Conservation (phyloP, 2,888 invertebrate species). For the Dolichomitus sp. region DNA sequence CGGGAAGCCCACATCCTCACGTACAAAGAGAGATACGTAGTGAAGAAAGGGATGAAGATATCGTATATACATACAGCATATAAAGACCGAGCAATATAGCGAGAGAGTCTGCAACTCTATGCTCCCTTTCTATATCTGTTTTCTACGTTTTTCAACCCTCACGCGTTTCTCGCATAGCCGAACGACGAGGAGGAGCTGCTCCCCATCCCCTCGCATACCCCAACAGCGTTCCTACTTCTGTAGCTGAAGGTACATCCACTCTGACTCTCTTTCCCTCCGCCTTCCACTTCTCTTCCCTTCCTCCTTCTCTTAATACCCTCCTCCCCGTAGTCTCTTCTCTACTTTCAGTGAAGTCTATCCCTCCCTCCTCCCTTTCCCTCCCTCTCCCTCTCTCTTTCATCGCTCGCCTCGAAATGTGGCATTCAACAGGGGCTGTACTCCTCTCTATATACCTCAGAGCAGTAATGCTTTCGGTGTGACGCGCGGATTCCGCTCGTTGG, state of each 20-base stretch:
- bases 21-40: slow-evolving; percentile 23
- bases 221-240: slow-evolving; percentile 21
- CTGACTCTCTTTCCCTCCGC: slow-evolving; percentile 23
- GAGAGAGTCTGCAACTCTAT: slow-evolving; percentile 19
- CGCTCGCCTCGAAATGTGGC: slow-evolving; percentile 82
- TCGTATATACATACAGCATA: background rate
- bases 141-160: slow-evolving; percentile 67
- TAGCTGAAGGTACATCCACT: slow-evolving; percentile 31
- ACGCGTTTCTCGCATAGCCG: slow-evolving; percentile 66
- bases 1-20: slow-evolving; percentile 26
- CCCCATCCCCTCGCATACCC: background rate
- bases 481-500: slow-evolving; percentile 78
- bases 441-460: slow-evolving; percentile 56
- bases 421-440: slow-evolving; percentile 82
- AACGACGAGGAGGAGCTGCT: slow-evolving; percentile 69
- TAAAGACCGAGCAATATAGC: slow-evolving; percentile 17
- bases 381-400: slow-evolving; percentile 71
- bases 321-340: slow-evolving; percentile 27
- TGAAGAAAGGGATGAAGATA: background rate
- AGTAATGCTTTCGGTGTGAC: slow-evolving; percentile 77
- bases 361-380: slow-evolving; percentile 50
- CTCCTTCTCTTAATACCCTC: slow-evolving; percentile 14
- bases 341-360: slow-evolving; percentile 18
- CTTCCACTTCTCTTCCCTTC: slow-evolving; percentile 6
- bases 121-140: slow-evolving; percentile 48